These are phyloP conservation scores for Hemibagrus wyckioides DNA, from an alignment of 2,113 vertebrate species.

Conservation along the genomic window DNA sequence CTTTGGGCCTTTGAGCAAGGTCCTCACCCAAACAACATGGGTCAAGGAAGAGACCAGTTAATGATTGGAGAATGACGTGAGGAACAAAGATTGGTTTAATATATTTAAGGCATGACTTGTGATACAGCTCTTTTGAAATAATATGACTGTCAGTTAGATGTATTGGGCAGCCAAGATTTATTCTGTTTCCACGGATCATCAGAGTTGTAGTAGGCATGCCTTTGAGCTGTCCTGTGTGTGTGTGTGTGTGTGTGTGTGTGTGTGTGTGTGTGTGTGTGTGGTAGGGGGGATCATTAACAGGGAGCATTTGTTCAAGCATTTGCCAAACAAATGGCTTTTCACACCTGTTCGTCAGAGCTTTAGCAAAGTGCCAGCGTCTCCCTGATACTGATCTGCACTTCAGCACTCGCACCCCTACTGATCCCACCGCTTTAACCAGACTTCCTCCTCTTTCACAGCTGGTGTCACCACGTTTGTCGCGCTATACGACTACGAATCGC, in stretches of 20 bases:
- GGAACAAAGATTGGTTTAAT: background rate
- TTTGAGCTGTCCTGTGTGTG: background rate
- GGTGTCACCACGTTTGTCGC: conserved; percentile 98
- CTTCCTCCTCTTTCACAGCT: conserved; percentile 69
- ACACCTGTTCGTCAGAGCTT: conserved; percentile 22
- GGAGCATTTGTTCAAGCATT: conserved; percentile 32
- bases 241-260: background rate
- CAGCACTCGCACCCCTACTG: background rate
- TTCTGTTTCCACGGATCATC: background rate
- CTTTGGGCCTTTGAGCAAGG: too few relatives aligned
- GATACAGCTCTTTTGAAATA: background rate
- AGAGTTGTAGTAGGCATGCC: too few relatives aligned
- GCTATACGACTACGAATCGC: conserved; percentile 94
- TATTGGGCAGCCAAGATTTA: background rate
- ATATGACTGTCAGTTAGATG: background rate
- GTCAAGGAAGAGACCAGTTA: background rate
- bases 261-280: background rate
- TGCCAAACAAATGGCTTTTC: conserved; percentile 22
- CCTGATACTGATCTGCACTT: background rate
- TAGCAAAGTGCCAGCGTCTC: background rate
- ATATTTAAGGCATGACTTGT: background rate
- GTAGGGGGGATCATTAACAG: background rate
- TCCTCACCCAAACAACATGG: background rate
- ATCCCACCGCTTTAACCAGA: background rate
- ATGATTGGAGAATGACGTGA: background rate